Conservation (phyloP, 2,797 vertebrate genomes). For the Sparidentex hasta region DNA sequence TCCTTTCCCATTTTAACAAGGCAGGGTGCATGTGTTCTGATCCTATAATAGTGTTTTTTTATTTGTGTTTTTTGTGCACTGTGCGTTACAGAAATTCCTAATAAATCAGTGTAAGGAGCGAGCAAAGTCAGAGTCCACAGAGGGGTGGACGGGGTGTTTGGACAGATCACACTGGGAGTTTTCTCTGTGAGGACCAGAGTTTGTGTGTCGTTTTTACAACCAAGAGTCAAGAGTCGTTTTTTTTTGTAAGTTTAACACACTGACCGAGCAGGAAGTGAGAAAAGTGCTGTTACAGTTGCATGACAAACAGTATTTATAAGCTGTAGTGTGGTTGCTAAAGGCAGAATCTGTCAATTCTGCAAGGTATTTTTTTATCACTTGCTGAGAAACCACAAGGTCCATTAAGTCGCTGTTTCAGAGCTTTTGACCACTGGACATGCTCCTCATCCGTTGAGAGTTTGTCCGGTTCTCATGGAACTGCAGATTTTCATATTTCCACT, state of each 20-base stretch:
- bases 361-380: not conserved
- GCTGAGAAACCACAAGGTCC: not conserved
- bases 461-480: not conserved
- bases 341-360: too few species aligned
- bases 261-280: too few species aligned
- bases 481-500: not conserved
- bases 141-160: too few species aligned
- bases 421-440: not conserved
- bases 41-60: not conserved
- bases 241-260: too few species aligned
- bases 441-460: not conserved
- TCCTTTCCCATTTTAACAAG: slow-evolving; percentile 19
- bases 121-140: too few species aligned
- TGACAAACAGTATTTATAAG: not conserved
- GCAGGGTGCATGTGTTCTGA: slow-evolving; percentile 11
- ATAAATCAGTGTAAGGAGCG: too few species aligned
- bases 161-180: too few species aligned
- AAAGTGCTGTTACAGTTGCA: too few species aligned
- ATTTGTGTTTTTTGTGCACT: not conserved
- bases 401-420: not conserved
- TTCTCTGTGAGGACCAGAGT: too few species aligned
- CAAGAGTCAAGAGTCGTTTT: too few species aligned
- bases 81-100: not conserved
- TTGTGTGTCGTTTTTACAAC: too few species aligned
- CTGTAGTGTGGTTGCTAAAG: too few species aligned